Conservation (phyloP, 2,888 invertebrate species). For the Troilus luridus region DNA sequence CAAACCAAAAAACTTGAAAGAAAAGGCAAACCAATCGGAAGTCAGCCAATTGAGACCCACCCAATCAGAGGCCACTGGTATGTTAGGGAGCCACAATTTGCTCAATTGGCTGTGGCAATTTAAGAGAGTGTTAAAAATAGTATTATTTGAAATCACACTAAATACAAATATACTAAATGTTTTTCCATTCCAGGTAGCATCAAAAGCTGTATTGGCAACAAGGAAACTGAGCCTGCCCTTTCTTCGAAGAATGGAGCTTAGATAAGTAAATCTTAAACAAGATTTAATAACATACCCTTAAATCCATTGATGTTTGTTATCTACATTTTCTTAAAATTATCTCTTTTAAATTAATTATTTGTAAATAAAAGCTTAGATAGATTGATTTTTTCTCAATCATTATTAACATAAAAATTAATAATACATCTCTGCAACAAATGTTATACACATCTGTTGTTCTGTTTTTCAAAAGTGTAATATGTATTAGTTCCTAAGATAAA, state of each 20-base stretch:
- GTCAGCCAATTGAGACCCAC: too few relatives aligned
- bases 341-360: background rate
- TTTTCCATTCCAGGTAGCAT: slow-evolving; percentile 67
- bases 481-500: too few relatives aligned
- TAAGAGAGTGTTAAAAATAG: background rate
- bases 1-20: too few relatives aligned
- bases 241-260: slow-evolving; percentile 35
- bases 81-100: too few relatives aligned
- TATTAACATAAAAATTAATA: background rate
- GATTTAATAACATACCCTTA: background rate
- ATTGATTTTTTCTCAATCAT: background rate
- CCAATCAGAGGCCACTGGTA: too few relatives aligned
- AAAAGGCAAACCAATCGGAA: too few relatives aligned
- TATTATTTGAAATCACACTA: background rate
- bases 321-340: background rate
- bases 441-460: background rate
- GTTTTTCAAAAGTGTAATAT: too few relatives aligned
- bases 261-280: slow-evolving; percentile 33
- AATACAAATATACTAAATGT: background rate
- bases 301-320: background rate
- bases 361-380: background rate
- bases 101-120: too few relatives aligned
- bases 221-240: slow-evolving; percentile 62
- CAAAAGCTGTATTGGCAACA: slow-evolving; percentile 68
- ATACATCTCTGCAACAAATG: background rate